Evolutionary conservation across 2,797 vertebrate genomes (phyloP).

Genomic region (Microhierax caerulescens): DNA sequence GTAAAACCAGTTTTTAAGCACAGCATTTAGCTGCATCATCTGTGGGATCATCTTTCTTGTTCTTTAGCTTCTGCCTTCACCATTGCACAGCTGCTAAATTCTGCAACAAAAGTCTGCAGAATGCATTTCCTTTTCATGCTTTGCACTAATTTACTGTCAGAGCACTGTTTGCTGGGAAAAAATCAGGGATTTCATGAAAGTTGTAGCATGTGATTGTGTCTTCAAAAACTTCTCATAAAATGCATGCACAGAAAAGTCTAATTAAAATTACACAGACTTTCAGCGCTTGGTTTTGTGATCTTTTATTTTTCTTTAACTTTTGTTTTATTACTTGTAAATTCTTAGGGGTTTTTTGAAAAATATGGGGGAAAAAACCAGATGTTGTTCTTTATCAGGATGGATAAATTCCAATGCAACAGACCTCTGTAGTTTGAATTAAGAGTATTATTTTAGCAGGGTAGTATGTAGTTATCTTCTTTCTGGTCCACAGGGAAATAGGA

Average conservation of each 20-base stretch:
- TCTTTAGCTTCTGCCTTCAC: not conserved
- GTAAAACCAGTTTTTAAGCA: not conserved
- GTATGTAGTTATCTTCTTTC: not conserved
- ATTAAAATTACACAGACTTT: not conserved
- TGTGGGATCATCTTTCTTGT: not conserved
- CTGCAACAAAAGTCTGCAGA: not conserved
- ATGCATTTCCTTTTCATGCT: not conserved
- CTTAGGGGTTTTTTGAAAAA: not conserved
- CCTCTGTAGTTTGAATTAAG: not conserved
- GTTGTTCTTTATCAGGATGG: constrained; percentile 28
- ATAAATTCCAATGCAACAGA: not conserved
- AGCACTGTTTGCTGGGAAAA: not conserved
- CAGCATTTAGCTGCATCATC: not conserved
- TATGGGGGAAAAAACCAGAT: not conserved
- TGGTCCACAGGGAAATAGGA: not conserved
- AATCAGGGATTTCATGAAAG: not conserved
- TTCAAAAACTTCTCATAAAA: constrained; percentile 13
- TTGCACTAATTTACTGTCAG: not conserved
- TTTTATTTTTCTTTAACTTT: not conserved
- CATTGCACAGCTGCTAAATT: not conserved
- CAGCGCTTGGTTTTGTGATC: not conserved
- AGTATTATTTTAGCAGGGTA: not conserved
- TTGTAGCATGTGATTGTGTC: not conserved
- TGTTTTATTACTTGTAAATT: constrained; percentile 29
- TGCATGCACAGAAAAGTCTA: not conserved